Conservation (phyloP, 2,113 vertebrate species). For the Chloebia gouldiae region DNA sequence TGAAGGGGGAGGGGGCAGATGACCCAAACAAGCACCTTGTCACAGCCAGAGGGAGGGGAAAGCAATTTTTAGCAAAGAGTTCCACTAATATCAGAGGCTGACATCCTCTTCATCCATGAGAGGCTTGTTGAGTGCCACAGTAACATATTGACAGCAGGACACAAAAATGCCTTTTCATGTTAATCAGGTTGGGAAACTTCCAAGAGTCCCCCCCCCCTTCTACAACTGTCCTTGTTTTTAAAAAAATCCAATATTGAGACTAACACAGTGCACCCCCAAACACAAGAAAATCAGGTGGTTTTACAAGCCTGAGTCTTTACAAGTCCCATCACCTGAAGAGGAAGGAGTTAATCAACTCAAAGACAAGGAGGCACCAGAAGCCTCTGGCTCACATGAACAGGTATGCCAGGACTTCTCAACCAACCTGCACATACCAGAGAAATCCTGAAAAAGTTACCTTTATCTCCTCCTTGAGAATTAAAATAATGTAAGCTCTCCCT, state of each 20-base stretch:
- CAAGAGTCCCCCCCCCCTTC: not conserved
- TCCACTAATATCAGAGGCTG: not conserved
- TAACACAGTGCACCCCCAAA: not conserved
- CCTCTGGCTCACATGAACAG: not conserved
- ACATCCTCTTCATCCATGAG: not conserved
- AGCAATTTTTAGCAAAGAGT: not conserved
- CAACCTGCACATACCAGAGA: not conserved
- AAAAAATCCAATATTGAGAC: not conserved
- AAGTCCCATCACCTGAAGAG: not conserved
- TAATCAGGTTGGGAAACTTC: not conserved
- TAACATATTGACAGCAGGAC: not conserved
- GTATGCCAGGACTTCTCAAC: not conserved
- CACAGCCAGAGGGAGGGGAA: not conserved
- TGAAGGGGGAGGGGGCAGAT: accelerated
- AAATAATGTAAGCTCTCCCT: not conserved
- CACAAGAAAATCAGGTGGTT: not conserved
- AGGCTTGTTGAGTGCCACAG: not conserved
- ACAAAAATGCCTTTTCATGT: not conserved
- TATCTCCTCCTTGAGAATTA: not conserved
- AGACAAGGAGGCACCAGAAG: not conserved
- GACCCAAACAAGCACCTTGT: not conserved
- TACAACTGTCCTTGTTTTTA: not conserved
- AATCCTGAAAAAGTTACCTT: not conserved
- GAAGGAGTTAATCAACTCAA: not conserved
- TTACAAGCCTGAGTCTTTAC: not conserved